Percentiles rank a stretch among this genome's conserved stretches.
phyloP scores from a whole-genome alignment of 2,113 vertebrate species.

The Microcebus ravelobensis region DNA sequence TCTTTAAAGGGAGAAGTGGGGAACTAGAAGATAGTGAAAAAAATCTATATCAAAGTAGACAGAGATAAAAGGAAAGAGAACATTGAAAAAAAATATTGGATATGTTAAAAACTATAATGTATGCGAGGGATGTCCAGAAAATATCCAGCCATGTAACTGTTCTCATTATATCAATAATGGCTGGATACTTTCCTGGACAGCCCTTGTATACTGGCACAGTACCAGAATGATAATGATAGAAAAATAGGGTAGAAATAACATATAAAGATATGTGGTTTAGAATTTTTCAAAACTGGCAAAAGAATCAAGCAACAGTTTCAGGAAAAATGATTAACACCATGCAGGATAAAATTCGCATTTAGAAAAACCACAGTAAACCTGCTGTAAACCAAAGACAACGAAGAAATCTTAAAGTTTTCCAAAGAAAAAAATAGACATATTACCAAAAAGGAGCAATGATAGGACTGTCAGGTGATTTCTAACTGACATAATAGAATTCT shows the following conservation, averaged over 20 bases:
- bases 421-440: not conserved
- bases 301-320: not conserved
- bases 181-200: no score
- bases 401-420: not conserved
- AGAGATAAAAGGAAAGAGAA: not conserved
- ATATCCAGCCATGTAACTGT: no score
- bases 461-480: not conserved
- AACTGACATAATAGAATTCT: not conserved
- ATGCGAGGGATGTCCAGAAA: not conserved
- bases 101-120: not conserved
- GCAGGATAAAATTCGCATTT: not conserved
- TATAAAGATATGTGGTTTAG: not conserved
- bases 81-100: not conserved
- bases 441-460: not conserved
- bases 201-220: not conserved
- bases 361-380: not conserved
- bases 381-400: not conserved
- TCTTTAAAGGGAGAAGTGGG: slow-evolving; percentile 13
- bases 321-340: not conserved
- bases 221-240: not conserved
- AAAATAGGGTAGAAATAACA: not conserved
- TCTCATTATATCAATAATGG: no score
- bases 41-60: not conserved
- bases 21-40: not conserved
- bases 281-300: not conserved